Base-by-base conservation (phyloP, 2,888 invertebrate genomes). In the Notocelia uddmanniana region DNA sequence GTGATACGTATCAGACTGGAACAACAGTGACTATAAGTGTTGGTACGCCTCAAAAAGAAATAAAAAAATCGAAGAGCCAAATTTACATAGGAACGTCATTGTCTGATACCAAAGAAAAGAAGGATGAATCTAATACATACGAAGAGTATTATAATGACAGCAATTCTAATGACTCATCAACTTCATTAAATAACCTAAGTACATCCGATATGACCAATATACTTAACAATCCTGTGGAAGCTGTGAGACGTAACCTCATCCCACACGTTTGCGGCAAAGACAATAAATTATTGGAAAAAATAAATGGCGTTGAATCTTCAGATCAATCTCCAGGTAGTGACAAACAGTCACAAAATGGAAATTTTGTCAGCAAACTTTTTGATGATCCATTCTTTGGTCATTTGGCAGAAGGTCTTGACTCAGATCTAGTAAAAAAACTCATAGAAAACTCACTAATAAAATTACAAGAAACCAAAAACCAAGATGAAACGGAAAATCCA, bases 231-330 rank as follows among this genome's bases (percentile, higher is more conserved):
- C 97, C 97, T 0, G 97, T 97, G 10, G 96, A 97, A 94, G 97
- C 97, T 18, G 96, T 97, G 3, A 95, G 95, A 81, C 93, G 96
- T 78, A 96, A 97, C 87, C 91, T 97, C 75, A 95, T 97, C 80
- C 97, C 97, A 57, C 97, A 97, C 84, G 96, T 97, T 67, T 97
- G 97, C 87, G 97, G 97, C 34, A 95, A 95, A 86, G 90, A 83
- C 81, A 88, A 92, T 87, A 76, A 57, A 31, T 11, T 67, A 18
- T n/a, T 31, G 1, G 45, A 34, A 11, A 59, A 54, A 54, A 57
- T 68, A 37, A 69, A 83, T 87, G 83, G 78, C 18, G 9, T 11
- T 73, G 74, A 73, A 52, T 74, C 68, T 37, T 41, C 58, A 2
- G 41, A 66, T 48, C 57, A 64, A 41, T 71, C 63, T 50, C 75